Percentiles rank a stretch among this genome's conserved stretches.
These are phyloP conservation scores for Dinoponera quadriceps DNA, from an alignment of 1,140 invertebrate genomes.

Conservation along the genomic window DNA sequence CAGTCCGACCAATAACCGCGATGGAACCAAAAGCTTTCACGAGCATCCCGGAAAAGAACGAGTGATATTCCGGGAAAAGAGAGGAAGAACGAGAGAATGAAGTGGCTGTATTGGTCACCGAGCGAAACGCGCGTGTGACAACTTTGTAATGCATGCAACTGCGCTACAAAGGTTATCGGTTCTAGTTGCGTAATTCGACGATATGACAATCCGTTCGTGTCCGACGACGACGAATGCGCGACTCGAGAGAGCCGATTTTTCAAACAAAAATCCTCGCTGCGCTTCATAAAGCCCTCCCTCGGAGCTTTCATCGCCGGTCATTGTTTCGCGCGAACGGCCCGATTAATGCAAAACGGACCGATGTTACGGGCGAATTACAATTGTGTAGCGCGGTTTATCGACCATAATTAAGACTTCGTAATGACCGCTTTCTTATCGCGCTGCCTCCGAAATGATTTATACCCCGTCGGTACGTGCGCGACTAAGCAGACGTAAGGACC, in stretches of 20 bases:
- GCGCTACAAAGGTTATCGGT: conserved; percentile 47
- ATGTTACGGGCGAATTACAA: background rate
- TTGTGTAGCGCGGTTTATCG: conserved; percentile 16
- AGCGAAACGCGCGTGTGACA: conserved; percentile 33
- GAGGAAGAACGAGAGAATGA: background rate
- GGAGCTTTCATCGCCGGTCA: too few relatives aligned
- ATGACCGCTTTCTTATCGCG: conserved; percentile 45
- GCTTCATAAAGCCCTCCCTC: too few relatives aligned
- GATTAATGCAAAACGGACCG: background rate
- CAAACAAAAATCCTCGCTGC: too few relatives aligned
- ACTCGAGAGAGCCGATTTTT: too few relatives aligned
- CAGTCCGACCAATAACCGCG: conserved; percentile 54
- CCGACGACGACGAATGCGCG: too few relatives aligned
- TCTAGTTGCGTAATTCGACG: conserved; percentile 73
- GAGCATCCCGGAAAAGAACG: conserved; percentile 31
- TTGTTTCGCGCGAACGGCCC: too few relatives aligned
- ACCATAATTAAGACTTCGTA: conserved; percentile 46
- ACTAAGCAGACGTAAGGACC: background rate
- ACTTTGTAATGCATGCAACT: conserved; percentile 23
- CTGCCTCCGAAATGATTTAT: conserved; percentile 54
- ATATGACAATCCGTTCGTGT: conserved; percentile 44
- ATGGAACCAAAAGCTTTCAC: conserved; percentile 38
- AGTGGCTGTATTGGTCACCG: conserved; percentile 14
- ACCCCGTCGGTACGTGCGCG: conserved; percentile 12
- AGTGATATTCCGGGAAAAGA: background rate